Percentiles rank a stretch among this genome's conserved stretches.
Evolutionary conservation across 2,113 vertebrate species (phyloP).

Genomic region (Nanger granti): DNA sequence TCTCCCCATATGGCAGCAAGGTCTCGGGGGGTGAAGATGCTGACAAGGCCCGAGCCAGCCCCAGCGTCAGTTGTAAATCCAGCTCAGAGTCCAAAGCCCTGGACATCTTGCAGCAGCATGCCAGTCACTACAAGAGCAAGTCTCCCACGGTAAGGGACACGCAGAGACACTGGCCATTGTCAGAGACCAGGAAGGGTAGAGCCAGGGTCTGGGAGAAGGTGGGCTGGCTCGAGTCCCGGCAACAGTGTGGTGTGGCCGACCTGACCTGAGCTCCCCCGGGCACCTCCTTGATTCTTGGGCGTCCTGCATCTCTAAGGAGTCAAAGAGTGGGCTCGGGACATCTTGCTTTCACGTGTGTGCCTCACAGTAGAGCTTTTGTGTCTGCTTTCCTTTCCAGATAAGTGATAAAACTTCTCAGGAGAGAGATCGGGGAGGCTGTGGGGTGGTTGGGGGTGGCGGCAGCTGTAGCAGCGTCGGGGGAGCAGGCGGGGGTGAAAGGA

Average conservation of each 20-base stretch:
- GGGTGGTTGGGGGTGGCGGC: constrained; percentile 81
- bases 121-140: constrained; percentile 99
- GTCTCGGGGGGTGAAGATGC: constrained; percentile 87
- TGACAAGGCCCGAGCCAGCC: constrained; percentile 95
- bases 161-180: too few species aligned
- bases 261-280: background rate
- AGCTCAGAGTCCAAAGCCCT: constrained; percentile 95
- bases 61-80: constrained; percentile 90
- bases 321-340: background rate
- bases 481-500: constrained; percentile 79
- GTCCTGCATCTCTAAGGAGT: background rate
- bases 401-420: constrained; percentile 88
- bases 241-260: background rate
- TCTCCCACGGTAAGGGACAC: constrained; percentile 90
- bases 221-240: background rate
- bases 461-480: constrained; percentile 78
- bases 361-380: background rate
- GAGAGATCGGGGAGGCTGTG: constrained; percentile 85
- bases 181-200: background rate
- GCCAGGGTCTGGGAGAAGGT: background rate
- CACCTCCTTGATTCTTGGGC: background rate
- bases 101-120: constrained; percentile 97
- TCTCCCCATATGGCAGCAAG: constrained; percentile 94
- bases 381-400: constrained; percentile 76
- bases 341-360: background rate